A percentile compares a stretch with the other conserved stretches of the same genome.
phyloP scores from a whole-genome alignment of 2,888 invertebrate genomes.

The Leptothorax acervorum region DNA sequence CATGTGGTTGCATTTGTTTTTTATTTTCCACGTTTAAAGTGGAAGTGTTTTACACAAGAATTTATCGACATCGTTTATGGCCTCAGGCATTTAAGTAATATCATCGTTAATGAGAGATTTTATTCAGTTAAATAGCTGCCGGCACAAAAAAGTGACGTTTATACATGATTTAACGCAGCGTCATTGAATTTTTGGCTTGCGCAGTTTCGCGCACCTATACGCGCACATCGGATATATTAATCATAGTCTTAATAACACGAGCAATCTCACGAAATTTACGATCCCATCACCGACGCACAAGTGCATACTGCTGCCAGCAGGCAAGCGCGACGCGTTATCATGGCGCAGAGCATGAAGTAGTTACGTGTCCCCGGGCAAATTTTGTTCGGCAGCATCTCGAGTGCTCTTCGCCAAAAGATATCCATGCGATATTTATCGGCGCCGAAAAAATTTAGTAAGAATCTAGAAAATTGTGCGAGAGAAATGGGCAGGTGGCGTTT shows the following conservation, averaged over 20 bases:
- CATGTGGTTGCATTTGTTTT: neutral
- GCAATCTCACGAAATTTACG: constrained; percentile 42
- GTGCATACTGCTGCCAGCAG: constrained; percentile 25
- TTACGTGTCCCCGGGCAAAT: constrained; percentile 5
- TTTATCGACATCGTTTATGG: neutral
- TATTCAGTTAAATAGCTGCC: neutral
- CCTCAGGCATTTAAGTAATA: neutral
- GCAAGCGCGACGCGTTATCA: neutral
- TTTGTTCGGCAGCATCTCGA: constrained; percentile 14
- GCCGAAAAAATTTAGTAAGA: constrained; percentile 14
- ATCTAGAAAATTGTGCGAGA: constrained; percentile 21
- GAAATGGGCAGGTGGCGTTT: neutral
- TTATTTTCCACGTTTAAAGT: constrained; percentile 9
- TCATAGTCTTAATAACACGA: constrained; percentile 27
- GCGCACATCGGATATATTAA: constrained; percentile 19
- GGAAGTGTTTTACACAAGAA: neutral
- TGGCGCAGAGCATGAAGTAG: neutral
- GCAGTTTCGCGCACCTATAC: neutral
- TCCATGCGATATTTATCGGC: constrained; percentile 26
- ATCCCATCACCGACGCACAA: constrained; percentile 9
- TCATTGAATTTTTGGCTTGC: constrained; percentile 33
- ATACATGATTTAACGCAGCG: constrained; percentile 2
- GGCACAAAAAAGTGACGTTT: neutral
- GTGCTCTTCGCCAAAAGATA: neutral
- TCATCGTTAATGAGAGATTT: constrained; percentile 4